Percentiles rank a stretch among this genome's conserved stretches.
Conservation (phyloP, 2,797 vertebrate species). For the Chloroceryle amazona region DNA sequence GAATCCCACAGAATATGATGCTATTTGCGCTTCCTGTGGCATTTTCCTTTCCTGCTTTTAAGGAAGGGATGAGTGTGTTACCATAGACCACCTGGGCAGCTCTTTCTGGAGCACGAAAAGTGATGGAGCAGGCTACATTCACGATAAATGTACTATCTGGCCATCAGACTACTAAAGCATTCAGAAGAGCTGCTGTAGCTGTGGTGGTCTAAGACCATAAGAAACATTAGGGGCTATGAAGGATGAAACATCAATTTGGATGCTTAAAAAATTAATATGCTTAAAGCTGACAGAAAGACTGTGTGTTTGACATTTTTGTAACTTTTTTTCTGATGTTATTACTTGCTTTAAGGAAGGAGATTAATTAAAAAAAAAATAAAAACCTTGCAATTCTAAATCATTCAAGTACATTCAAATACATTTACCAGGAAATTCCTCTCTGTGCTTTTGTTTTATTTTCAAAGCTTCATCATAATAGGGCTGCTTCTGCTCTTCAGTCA, state of each 20-base stretch:
- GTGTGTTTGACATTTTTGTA: not conserved
- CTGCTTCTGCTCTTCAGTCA: constrained; percentile 86
- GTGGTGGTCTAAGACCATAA: not conserved
- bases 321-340: not conserved
- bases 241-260: not conserved
- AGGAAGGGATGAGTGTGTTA: not conserved
- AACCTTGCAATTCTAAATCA: not conserved
- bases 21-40: not conserved
- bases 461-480: constrained; percentile 87
- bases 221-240: not conserved
- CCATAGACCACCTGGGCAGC: not conserved
- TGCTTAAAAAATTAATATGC: not conserved
- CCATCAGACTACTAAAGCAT: not conserved
- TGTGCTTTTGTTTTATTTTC: constrained; percentile 86
- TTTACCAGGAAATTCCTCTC: constrained; percentile 88
- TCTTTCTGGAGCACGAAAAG: not conserved
- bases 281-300: not conserved
- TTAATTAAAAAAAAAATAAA: not conserved
- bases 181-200: not conserved
- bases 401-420: not conserved
- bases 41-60: constrained; percentile 10
- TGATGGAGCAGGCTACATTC: not conserved
- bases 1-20: not conserved
- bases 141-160: not conserved
- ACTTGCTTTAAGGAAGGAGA: not conserved